Evolutionary conservation across 2,113 vertebrate species (phyloP), one percentile per base, ranked within the genome.

Genomic region (Chionis minor): DNA sequence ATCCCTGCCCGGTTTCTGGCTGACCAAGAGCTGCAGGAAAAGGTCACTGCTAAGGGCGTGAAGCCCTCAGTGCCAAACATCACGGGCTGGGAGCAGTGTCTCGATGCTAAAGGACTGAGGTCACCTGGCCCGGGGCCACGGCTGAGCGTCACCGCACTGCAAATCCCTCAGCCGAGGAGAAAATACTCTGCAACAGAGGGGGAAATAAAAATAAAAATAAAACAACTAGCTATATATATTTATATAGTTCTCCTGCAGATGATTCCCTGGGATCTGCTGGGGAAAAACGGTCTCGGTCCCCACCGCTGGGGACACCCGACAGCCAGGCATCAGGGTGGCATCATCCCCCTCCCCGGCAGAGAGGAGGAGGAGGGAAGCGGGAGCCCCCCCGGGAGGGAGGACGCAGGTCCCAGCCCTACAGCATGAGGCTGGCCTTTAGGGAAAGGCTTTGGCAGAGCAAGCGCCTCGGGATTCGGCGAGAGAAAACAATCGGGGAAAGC

Each of bases 101-200:
- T n/a, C 21, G 32, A 61, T 79, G 66, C 61, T 71, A 10, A 79
- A 89, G 59, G 65, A 27, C 84, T 81, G 91, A 92, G 77, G 75
- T 73, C 66, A 88, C 67, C 56, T 75, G 87, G 91, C 72, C 45
- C 1, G 0, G 18, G 81, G 86, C 86, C 72, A 80, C 1, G 0
- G 17, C 65, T 30, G 38, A 42, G 24, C 7, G 1, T 49, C 66
- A 55, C 16, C 0, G 62, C 17, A 6, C 35, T 45, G 27, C 32
- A 49, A 65, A 79, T 73, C 44, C 66, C 44, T 30, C 24, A 26
- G 24, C 40, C 4, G 0, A 42, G 40, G 51, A 55, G 32, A 82
- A 79, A 82, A 62, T 12, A 21, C 52, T 32, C n/a, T 33, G 8
- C 27, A 42, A 13, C 5, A 35, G 45, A 32, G 15, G 18, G 14